Conservation (phyloP, 2,888 invertebrate genomes). For the Cistogaster globosa region DNA sequence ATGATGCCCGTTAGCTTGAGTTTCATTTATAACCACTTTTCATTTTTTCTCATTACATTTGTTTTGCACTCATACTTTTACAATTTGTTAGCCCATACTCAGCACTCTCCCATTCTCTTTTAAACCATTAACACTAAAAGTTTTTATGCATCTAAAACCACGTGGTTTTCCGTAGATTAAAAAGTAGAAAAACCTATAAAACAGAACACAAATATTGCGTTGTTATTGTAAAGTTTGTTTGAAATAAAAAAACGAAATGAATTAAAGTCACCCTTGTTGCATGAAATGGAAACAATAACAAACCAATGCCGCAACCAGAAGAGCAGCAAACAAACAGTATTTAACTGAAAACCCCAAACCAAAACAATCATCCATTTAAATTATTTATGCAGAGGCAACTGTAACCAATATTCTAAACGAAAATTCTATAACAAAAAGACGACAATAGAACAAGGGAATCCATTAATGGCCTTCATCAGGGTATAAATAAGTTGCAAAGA, state of each 20-base stretch:
- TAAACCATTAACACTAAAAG: conserved; percentile 45
- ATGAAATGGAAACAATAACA: conserved; percentile 66
- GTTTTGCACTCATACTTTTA: conserved; percentile 1
- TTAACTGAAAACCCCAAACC: conserved; percentile 65
- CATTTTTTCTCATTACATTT: conserved; percentile 30
- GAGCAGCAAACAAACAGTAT: conserved; percentile 59
- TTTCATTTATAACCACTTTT: conserved; percentile 68
- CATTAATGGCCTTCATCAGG: conserved; percentile 59
- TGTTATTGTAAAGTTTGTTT: conserved; percentile 51
- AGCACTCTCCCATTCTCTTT: conserved; percentile 16
- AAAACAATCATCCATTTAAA: conserved; percentile 58
- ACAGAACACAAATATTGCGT: conserved; percentile 60
- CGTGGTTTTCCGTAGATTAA: conserved; percentile 73
- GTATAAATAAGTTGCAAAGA: conserved; percentile 53
- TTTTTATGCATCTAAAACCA: conserved; percentile 68
- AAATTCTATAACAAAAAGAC: conserved; percentile 13
- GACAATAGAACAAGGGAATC: conserved; percentile 43
- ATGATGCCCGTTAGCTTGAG: conserved; percentile 80
- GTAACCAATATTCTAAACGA: conserved; percentile 64
- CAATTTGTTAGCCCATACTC: neutral
- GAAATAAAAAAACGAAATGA: conserved; percentile 17
- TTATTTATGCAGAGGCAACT: conserved; percentile 58
- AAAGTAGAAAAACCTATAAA: conserved; percentile 70
- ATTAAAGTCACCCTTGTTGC: conserved; percentile 63
- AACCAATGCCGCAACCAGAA: conserved; percentile 65